phyloP scores from a whole-genome alignment of 2,797 vertebrate genomes.

The Emys orbicularis region DNA sequence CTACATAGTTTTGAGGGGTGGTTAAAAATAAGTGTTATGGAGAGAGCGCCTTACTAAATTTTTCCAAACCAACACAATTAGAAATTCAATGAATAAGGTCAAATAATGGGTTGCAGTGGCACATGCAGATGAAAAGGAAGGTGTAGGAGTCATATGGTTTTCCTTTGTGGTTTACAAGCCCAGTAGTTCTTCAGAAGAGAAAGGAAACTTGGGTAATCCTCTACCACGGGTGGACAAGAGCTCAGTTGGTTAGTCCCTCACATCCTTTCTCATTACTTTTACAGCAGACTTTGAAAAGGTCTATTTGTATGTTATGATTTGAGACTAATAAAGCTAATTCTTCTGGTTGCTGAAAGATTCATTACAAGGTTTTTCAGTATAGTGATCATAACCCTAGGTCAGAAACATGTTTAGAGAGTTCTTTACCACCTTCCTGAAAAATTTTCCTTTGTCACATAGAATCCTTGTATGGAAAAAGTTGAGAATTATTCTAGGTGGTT shows the following conservation, averaged over 20 bases:
- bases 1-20: background rate
- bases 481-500: background rate
- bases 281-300: background rate
- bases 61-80: background rate
- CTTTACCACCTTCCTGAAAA: background rate
- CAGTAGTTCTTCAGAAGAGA: background rate
- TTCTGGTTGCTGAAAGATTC: background rate
- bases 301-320: background rate
- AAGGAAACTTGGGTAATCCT: background rate
- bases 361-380: background rate
- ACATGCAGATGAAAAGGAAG: background rate
- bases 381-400: background rate
- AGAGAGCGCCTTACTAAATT: background rate
- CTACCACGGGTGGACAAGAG: background rate
- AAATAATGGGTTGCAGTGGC: background rate
- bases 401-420: background rate
- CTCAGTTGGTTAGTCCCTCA: background rate
- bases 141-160: background rate
- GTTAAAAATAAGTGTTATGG: background rate
- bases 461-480: background rate
- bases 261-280: background rate
- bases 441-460: background rate
- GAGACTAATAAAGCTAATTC: background rate
- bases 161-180: background rate
- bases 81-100: background rate